Evolutionary conservation across 2,888 invertebrate species (phyloP).

Genomic region (Mimumesa dahlbomi): DNA sequence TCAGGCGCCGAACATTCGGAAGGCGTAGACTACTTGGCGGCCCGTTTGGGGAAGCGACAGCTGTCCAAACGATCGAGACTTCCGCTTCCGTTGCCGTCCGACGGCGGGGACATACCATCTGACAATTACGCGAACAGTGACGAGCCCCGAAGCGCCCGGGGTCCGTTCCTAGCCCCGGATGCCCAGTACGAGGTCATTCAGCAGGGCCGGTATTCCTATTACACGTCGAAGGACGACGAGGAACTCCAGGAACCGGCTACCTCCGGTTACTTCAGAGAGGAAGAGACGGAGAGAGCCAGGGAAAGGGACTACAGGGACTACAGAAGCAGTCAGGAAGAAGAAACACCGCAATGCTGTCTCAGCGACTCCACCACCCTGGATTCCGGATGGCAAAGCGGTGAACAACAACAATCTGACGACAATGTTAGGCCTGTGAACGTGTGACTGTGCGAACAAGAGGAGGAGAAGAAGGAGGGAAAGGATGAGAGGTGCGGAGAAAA

Average conservation of each 20-base stretch:
- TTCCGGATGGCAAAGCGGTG: slow-evolving; percentile 86
- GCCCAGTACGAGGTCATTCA: slow-evolving; percentile 85
- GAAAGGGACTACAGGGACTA: slow-evolving; percentile 81
- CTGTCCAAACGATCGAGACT: slow-evolving; percentile 83
- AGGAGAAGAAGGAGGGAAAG: background rate
- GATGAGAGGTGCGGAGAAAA: too few species aligned
- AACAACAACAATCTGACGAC: slow-evolving; percentile 73
- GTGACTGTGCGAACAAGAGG: slow-evolving; percentile 34
- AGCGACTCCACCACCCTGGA: slow-evolving; percentile 85
- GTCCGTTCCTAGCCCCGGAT: slow-evolving; percentile 83
- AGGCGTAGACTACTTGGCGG: slow-evolving; percentile 83
- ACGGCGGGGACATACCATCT: slow-evolving; percentile 65
- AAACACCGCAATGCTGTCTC: slow-evolving; percentile 82
- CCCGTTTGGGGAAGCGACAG: slow-evolving; percentile 83
- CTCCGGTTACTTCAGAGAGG: slow-evolving; percentile 62
- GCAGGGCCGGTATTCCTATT: slow-evolving; percentile 76
- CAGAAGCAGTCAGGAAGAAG: slow-evolving; percentile 74
- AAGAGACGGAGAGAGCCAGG: slow-evolving; percentile 69
- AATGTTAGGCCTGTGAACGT: slow-evolving; percentile 76
- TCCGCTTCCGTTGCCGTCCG: slow-evolving; percentile 72
- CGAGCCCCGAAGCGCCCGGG: slow-evolving; percentile 73
- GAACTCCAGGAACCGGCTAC: slow-evolving; percentile 66
- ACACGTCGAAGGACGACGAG: slow-evolving; percentile 71
- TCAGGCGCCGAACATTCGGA: slow-evolving; percentile 72
- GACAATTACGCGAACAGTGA: slow-evolving; percentile 72